Evolutionary conservation across 2,113 vertebrate genomes (phyloP).

Genomic region (Entomyzon cyanotis): DNA sequence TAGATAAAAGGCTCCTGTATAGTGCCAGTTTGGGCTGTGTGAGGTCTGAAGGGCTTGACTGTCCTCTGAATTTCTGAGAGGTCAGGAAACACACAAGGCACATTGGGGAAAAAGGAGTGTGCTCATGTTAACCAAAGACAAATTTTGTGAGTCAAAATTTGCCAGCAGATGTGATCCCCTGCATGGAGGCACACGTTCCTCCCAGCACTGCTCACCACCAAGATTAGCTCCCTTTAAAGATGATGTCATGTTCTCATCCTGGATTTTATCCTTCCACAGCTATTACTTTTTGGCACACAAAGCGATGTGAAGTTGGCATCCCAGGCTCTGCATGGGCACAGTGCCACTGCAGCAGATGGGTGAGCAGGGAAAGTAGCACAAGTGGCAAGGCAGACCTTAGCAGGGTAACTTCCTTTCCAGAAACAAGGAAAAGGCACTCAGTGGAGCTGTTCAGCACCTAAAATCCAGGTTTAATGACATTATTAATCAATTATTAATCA

Average conservation of each 20-base stretch:
- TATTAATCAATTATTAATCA: not conserved
- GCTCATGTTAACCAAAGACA: not conserved
- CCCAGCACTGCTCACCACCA: not conserved
- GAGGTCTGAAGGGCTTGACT: not conserved
- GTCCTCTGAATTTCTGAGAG: not conserved
- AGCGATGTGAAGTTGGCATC: not conserved
- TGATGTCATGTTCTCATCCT: not conserved
- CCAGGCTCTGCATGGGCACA: not conserved
- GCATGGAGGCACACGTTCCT: not conserved
- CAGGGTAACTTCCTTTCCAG: not conserved
- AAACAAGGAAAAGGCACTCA: not conserved
- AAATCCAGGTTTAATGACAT: not conserved
- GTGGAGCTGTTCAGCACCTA: not conserved
- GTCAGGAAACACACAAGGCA: not conserved
- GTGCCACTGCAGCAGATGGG: slow-evolving; percentile 34
- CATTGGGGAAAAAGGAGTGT: too few species aligned
- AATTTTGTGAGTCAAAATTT: not conserved
- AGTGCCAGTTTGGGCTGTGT: not conserved
- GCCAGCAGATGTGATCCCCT: not conserved
- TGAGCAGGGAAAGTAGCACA: not conserved
- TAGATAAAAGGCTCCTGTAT: not conserved
- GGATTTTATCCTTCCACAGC: not conserved
- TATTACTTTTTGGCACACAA: not conserved
- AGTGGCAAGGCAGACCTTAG: not conserved
- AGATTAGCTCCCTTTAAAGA: not conserved